Evolutionary conservation across 2,888 invertebrate genomes (phyloP), one percentile per base, ranked within the genome.

Genomic region (Synergus gifuensis): DNA sequence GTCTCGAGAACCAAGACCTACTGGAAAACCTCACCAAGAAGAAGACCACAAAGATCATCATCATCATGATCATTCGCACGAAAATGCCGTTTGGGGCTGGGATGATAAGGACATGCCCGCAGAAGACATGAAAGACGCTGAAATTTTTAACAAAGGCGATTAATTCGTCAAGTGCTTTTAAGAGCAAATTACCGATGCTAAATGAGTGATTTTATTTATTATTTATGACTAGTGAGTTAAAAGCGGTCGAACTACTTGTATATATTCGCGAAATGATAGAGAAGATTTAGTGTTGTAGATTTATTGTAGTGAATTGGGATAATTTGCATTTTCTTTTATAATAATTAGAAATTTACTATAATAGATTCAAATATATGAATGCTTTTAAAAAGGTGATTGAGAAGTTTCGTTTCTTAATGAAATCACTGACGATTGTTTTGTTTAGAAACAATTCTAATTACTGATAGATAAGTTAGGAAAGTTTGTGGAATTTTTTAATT

Each of bases 81-180:
- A 94, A 60, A 88, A 82, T 42, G 89, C 90, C 2, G 90, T 94
- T n/a, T 97, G 97, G 97, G 97, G 97, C 0, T 97, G 97, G 97
- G 96, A 96, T 54, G 97, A 97, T 89, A 91, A 93, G 80, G 97
- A 97, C 86, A 95, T 97, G 94, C 92, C 94, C 0, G 93, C 94
- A 2, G 96, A 96, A 76, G 96, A 97, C 78, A 94, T 94, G 82
- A 91, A 93, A 79, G 89, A 93, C 5, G 91, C 88, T 4, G 76
- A 89, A 16, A 90, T 92, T 18, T 83, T 88, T 9, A 91, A 92
- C 83, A 92, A 90, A 77, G 80, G 82, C 62, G 90, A 91, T 73
- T 90, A 86, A 87, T 60, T 40, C 60, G 22, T 28, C 42, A 36
- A 46, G 5, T 28, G 14, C 9, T 69, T 49, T 3, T 9, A 16